These are phyloP conservation scores for Setophaga petechia DNA, from an alignment of 2,113 vertebrate genomes.

Conservation along the genomic window DNA sequence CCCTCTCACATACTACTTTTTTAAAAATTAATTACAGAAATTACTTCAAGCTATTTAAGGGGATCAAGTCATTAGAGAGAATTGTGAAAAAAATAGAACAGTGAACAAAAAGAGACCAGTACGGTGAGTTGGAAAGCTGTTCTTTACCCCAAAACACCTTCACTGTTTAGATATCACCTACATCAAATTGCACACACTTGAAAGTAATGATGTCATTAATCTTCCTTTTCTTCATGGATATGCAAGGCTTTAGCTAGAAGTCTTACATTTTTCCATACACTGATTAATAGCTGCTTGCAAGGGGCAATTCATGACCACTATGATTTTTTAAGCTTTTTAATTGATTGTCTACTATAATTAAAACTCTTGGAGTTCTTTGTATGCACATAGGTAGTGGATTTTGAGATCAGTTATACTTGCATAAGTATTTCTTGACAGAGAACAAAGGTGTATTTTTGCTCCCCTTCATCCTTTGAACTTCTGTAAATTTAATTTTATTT, in stretches of 20 bases:
- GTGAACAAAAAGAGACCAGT: neutral
- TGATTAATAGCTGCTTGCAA: neutral
- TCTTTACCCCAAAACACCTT: neutral
- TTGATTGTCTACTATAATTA: neutral
- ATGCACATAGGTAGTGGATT: neutral
- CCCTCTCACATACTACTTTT: neutral
- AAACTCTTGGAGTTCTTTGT: neutral
- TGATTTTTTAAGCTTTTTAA: neutral
- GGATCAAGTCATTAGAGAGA: neutral
- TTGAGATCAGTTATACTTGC: neutral
- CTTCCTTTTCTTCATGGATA: neutral
- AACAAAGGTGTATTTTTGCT: neutral
- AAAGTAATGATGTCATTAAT: neutral
- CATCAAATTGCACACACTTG: neutral
- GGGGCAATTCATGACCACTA: neutral
- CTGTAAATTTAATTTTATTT: neutral
- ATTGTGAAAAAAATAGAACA: neutral
- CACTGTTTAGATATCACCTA: neutral
- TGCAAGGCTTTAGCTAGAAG: neutral
- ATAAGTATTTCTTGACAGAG: neutral
- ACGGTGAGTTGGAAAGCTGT: neutral
- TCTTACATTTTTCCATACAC: neutral
- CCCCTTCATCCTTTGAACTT: accelerated
- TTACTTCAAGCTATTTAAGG: neutral
- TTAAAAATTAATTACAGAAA: neutral